Evolutionary conservation across 2,888 invertebrate genomes (phyloP).

Genomic region (Germaria angustata): DNA sequence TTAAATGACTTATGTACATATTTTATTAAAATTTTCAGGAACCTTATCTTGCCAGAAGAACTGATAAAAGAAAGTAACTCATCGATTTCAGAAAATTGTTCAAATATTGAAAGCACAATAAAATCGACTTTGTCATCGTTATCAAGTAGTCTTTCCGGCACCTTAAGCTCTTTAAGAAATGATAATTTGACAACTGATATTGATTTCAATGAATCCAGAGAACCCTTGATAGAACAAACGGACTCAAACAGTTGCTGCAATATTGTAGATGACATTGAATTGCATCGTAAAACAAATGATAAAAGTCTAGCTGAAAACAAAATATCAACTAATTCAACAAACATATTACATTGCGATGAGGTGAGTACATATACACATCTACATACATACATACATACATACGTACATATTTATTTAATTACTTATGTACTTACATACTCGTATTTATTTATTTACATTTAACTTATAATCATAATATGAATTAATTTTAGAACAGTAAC

Average conservation of each 20-base stretch:
- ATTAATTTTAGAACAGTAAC: no score
- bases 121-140: not conserved
- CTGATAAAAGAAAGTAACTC: constrained; percentile 9
- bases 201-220: not conserved
- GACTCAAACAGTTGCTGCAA: not conserved
- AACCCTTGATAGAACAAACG: not conserved
- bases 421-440: no score
- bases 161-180: not conserved
- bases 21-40: constrained; percentile 26
- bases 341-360: constrained; percentile 25
- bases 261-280: constrained; percentile 20
- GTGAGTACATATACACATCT: constrained; percentile 41
- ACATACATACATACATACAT: no score
- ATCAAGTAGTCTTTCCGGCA: not conserved
- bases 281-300: not conserved
- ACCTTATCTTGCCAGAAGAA: constrained; percentile 26
- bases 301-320: constrained; percentile 20
- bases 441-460: no score
- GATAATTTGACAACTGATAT: not conserved
- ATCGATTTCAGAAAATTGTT: not conserved
- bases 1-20: not conserved
- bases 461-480: no score
- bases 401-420: no score
- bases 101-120: constrained; percentile 14
- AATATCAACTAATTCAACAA: constrained; percentile 6